Conservation (phyloP, 2,113 vertebrate genomes). For the Crotophaga sulcirostris region DNA sequence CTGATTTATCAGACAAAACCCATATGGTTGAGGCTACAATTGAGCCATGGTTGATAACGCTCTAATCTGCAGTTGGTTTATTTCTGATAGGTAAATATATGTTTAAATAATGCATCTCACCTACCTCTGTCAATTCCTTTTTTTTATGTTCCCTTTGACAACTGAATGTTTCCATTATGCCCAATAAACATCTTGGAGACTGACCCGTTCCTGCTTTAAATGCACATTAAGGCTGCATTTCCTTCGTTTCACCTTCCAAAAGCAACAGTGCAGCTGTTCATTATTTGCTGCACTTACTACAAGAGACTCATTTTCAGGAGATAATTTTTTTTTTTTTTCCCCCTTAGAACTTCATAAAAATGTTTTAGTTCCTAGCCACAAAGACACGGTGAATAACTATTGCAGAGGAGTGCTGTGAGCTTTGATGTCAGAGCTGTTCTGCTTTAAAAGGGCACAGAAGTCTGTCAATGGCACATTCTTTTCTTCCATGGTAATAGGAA, state of each 20-base stretch:
- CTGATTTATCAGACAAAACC: not conserved
- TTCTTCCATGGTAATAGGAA: not conserved
- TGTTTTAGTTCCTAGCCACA: not conserved
- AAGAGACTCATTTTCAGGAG: slow-evolving; percentile 23
- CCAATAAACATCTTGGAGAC: not conserved
- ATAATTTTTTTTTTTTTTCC: not conserved
- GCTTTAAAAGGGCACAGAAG: not conserved
- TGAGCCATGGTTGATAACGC: not conserved
- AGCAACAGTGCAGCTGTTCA: not conserved
- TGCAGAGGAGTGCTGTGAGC: not conserved
- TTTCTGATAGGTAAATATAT: not conserved
- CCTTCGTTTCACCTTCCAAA: not conserved
- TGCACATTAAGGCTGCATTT: not conserved
- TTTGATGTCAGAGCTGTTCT: slow-evolving; percentile 5
- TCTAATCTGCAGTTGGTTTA: not conserved
- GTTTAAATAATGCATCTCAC: slow-evolving; percentile 5
- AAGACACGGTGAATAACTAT: not conserved
- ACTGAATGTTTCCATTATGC: not conserved
- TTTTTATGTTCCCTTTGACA: not conserved
- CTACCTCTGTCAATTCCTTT: not conserved
- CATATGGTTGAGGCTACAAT: not conserved
- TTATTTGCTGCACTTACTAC: slow-evolving; percentile 27
- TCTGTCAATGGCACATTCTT: not conserved
- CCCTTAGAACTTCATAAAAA: slow-evolving; percentile 30
- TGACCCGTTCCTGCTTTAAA: not conserved